These are phyloP conservation scores for Anastrepha obliqua DNA, from an alignment of 1,140 invertebrate genomes.

Conservation along the genomic window DNA sequence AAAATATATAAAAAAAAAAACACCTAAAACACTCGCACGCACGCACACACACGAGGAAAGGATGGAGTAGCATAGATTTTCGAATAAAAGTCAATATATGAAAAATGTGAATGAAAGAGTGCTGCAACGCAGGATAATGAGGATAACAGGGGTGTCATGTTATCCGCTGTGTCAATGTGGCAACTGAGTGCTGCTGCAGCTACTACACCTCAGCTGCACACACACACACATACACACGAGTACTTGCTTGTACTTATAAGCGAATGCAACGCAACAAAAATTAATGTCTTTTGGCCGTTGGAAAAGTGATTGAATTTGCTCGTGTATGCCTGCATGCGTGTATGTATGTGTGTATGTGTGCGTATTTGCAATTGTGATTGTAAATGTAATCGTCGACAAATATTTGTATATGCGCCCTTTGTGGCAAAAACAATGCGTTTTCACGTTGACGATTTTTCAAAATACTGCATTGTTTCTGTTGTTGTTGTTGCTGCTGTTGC, in stretches of 20 bases:
- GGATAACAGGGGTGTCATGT: conserved; percentile 37
- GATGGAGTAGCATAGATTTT: background rate
- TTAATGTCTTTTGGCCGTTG: conserved; percentile 34
- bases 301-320: background rate
- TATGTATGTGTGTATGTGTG: conserved; percentile 13
- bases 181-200: conserved; percentile 28
- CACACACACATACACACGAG: background rate
- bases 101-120: conserved; percentile 50
- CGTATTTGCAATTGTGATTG: background rate
- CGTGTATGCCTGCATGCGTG: background rate
- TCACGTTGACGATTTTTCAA: background rate
- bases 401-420: conserved; percentile 66
- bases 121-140: conserved; percentile 35
- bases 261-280: conserved; percentile 23
- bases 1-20: background rate
- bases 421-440: conserved; percentile 55
- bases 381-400: conserved; percentile 59
- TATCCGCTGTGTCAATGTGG: conserved; percentile 54
- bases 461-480: background rate
- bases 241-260: background rate
- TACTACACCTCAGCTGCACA: background rate
- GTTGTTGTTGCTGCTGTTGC: background rate
- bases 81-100: conserved; percentile 57
- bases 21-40: background rate
- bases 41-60: background rate